These are phyloP conservation scores for Girardia tigrina DNA, from an alignment of 2,888 invertebrate genomes.

Conservation along the genomic window DNA sequence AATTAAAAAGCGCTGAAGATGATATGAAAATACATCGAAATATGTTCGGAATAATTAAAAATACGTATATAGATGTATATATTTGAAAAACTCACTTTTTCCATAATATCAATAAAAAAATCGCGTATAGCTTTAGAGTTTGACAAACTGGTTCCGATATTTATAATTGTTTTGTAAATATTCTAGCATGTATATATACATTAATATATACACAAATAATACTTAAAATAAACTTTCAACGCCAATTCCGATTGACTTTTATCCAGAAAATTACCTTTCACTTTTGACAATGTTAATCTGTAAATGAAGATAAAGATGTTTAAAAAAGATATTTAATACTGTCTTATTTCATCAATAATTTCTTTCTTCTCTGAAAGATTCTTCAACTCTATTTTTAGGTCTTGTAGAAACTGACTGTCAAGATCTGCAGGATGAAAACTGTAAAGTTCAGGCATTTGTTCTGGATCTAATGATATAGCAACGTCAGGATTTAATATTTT, in stretches of 20 bases:
- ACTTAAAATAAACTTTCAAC: neutral
- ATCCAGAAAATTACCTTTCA: neutral
- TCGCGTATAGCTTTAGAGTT: no score
- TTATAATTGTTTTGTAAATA: no score
- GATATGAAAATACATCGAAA: no score
- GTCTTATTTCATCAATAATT: constrained; percentile 17
- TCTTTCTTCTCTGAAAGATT: neutral
- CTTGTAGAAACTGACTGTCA: neutral
- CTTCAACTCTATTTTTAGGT: neutral
- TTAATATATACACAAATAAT: neutral
- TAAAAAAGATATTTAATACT: neutral
- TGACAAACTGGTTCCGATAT: no score
- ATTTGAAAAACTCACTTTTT: no score
- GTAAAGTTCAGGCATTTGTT: neutral
- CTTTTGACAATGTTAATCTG: constrained; percentile 4
- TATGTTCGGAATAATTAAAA: no score
- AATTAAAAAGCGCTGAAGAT: no score
- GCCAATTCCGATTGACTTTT: neutral
- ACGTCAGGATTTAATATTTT: no score
- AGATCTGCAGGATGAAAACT: constrained; percentile 5
- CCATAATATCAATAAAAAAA: no score
- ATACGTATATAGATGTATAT: no score
- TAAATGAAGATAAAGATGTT: neutral
- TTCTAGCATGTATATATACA: no score
- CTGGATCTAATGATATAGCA: no score